A percentile compares a stretch with the other conserved stretches of the same genome.
These are phyloP conservation scores for Phortica variegata DNA, from an alignment of 1,140 invertebrate genomes.

Conservation along the genomic window DNA sequence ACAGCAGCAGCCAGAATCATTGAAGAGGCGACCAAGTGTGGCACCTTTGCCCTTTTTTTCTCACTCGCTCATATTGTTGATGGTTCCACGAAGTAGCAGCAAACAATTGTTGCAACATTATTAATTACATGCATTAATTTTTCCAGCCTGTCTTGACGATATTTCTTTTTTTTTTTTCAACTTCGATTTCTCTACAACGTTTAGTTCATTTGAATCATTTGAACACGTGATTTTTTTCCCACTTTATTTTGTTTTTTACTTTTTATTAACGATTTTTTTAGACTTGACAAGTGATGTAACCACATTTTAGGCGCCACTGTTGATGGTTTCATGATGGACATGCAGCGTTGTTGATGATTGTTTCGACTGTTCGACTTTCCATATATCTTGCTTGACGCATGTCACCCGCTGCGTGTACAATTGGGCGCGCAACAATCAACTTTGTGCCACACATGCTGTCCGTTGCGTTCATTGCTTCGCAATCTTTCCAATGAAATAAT, in stretches of 20 bases:
- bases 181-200: conserved; percentile 4
- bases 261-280: not conserved
- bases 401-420: conserved; percentile 48
- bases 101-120: conserved; percentile 36
- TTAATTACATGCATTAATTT: conserved; percentile 55
- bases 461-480: conserved; percentile 12
- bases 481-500: conserved; percentile 15
- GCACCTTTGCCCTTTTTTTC: conserved; percentile 27
- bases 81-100: conserved; percentile 27
- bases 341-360: conserved; percentile 13
- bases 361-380: conserved; percentile 46
- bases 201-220: conserved; percentile 15
- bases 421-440: conserved; percentile 12
- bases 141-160: too few species aligned
- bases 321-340: conserved; percentile 45
- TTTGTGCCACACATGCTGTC: conserved; percentile 21
- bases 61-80: too few species aligned
- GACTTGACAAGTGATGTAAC: conserved; percentile 43
- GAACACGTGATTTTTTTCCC: too few species aligned
- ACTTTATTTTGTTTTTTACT: not conserved
- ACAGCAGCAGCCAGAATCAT: not conserved
- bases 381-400: conserved; percentile 51
- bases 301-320: conserved; percentile 47
- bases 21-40: conserved; percentile 2
- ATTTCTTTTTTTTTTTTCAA: too few species aligned